Conservation (phyloP, 2,797 vertebrate species). For the Sebastes taczanowskii region DNA sequence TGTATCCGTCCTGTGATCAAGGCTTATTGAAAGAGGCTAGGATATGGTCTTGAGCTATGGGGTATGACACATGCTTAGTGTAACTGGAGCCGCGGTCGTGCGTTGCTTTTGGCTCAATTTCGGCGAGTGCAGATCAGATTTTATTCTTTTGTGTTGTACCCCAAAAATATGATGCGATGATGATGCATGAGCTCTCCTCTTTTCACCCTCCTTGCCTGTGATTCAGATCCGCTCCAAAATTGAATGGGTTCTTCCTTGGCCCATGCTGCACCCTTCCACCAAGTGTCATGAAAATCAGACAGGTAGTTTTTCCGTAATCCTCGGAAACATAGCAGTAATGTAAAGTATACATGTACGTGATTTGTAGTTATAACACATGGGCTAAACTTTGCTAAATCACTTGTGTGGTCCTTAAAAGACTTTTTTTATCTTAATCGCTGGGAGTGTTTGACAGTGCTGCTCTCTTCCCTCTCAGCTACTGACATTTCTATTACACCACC, state of each 20-base stretch:
- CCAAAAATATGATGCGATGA: too few species aligned
- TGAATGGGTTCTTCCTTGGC: neutral
- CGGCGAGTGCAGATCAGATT: too few species aligned
- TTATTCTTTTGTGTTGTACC: too few species aligned
- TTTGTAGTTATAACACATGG: neutral
- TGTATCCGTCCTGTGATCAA: neutral
- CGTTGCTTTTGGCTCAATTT: too few species aligned
- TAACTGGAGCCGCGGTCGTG: too few species aligned
- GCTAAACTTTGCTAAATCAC: neutral
- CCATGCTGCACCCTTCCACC: neutral
- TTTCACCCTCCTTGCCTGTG: too few species aligned
- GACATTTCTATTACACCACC: constrained; percentile 2
- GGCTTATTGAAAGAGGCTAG: too few species aligned
- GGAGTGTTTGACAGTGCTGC: neutral
- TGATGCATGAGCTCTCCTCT: too few species aligned
- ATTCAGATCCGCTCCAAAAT: too few species aligned
- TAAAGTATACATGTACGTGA: neutral
- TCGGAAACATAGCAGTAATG: neutral
- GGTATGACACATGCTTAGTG: too few species aligned
- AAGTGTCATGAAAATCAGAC: neutral
- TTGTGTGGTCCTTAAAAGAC: neutral
- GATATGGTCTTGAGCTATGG: too few species aligned
- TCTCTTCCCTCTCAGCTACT: neutral
- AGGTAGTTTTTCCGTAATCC: neutral
- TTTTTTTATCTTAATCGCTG: neutral